phyloP scores from a whole-genome alignment of 1,140 invertebrate genomes.

The Thrips palmi region DNA sequence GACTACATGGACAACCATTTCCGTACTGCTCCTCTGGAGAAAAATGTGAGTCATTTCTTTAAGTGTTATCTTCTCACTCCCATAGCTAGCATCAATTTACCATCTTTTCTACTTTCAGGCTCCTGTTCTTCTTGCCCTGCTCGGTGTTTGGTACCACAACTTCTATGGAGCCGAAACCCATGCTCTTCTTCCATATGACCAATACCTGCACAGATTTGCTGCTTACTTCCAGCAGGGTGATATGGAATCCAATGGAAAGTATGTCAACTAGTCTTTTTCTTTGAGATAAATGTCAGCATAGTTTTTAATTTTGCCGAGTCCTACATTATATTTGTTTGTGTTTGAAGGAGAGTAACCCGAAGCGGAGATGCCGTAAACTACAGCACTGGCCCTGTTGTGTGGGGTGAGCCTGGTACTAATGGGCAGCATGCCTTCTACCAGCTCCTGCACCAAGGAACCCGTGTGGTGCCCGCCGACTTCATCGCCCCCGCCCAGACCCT shows the following conservation, averaged over 20 bases:
- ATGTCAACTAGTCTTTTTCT: slow-evolving; percentile 26
- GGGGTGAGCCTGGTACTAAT: slow-evolving; percentile 98
- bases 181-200: slow-evolving; percentile 91
- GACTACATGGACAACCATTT: slow-evolving; percentile 94
- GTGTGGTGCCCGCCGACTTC: slow-evolving; percentile 93
- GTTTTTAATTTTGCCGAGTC: background rate
- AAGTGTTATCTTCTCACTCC: slow-evolving; percentile 5
- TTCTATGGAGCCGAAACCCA: slow-evolving; percentile 92
- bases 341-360: slow-evolving; percentile 38
- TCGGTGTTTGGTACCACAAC: slow-evolving; percentile 95
- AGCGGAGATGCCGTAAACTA: slow-evolving; percentile 58
- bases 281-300: background rate
- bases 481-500: slow-evolving; percentile 85
- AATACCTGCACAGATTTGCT: slow-evolving; percentile 96
- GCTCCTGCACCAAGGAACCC: slow-evolving; percentile 77
- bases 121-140: slow-evolving; percentile 80
- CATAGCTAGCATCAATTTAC: slow-evolving; percentile 3
- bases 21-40: slow-evolving; percentile 61
- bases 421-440: slow-evolving; percentile 99
- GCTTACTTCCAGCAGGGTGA: slow-evolving; percentile 99
- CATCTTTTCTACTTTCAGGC: slow-evolving; percentile 41
- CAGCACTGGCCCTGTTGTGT: slow-evolving; percentile 78
- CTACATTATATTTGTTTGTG: slow-evolving; percentile 8
- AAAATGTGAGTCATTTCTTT: slow-evolving; percentile 72
- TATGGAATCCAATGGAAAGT: slow-evolving; percentile 99